Conservation (phyloP, 1,140 invertebrate species). For the Helicoverpa armigera region DNA sequence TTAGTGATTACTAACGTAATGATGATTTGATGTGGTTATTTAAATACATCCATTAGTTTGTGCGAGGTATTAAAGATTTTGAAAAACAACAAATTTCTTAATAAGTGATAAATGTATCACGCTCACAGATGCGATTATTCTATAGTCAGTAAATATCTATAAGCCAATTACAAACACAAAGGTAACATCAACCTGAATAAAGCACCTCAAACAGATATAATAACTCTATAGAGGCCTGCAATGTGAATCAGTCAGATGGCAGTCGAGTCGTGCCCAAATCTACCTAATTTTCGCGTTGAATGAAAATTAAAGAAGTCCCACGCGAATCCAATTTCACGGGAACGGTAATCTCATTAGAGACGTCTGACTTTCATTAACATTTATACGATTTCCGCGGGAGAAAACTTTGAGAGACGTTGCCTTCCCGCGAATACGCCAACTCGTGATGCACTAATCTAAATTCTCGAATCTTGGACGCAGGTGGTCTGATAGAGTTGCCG, state of each 20-base stretch:
- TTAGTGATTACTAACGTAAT: too few species aligned
- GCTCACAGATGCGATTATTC: neutral
- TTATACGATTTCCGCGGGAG: conserved; percentile 79
- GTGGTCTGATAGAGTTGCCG: conserved; percentile 67
- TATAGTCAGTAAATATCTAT: neutral
- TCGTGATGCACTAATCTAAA: conserved; percentile 79
- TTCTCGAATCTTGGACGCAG: conserved; percentile 66
- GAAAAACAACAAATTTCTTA: too few species aligned
- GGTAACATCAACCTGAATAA: conserved; percentile 7
- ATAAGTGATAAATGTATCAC: neutral
- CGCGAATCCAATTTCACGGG: conserved; percentile 81
- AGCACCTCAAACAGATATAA: conserved; percentile 25
- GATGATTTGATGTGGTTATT: too few species aligned
- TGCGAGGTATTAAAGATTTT: neutral
- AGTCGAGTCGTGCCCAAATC: conserved; percentile 65
- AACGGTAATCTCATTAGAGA: conserved; percentile 83
- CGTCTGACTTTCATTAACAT: conserved; percentile 85
- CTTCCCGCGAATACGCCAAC: conserved; percentile 58
- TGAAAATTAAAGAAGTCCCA: conserved; percentile 84
- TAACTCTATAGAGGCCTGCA: conserved; percentile 36
- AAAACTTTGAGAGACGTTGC: conserved; percentile 69
- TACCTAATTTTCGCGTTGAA: conserved; percentile 79
- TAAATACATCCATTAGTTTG: too few species aligned
- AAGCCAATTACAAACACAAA: neutral
- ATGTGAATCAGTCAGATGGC: conserved; percentile 58